phyloP scores from a whole-genome alignment of 2,113 vertebrate genomes.

The Ciconia boyciana region DNA sequence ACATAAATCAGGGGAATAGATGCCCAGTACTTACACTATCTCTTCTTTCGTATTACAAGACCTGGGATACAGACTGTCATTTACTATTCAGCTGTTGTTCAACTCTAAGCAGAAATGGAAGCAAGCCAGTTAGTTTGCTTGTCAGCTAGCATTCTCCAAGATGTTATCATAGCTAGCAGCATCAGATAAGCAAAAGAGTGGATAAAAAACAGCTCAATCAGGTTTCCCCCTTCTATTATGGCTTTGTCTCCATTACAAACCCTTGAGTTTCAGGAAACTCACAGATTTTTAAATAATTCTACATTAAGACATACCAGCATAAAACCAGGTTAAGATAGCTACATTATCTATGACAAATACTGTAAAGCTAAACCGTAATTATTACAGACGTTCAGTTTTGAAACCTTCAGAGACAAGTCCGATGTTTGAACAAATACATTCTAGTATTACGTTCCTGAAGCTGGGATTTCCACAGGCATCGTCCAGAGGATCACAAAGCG shows the following conservation, averaged over 20 bases:
- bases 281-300: not conserved
- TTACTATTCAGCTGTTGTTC: not conserved
- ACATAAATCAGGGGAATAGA: not conserved
- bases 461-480: not conserved
- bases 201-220: not conserved
- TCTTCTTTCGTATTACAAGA: not conserved
- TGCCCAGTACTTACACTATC: not conserved
- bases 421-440: not conserved
- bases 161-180: not conserved
- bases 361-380: not conserved
- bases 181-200: not conserved
- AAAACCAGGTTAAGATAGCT: not conserved
- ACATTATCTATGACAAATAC: not conserved
- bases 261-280: not conserved
- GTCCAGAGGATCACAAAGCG: not conserved
- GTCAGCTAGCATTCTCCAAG: not conserved
- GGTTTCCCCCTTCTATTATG: not conserved
- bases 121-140: not conserved
- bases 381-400: not conserved
- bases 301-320: not conserved
- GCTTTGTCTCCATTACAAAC: not conserved
- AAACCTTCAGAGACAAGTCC: not conserved
- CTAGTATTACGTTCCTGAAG: not conserved
- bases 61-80: not conserved
- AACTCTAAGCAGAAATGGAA: not conserved